Percentiles rank a stretch among this genome's conserved stretches.
Evolutionary conservation across 2,888 invertebrate genomes (phyloP).

Genomic region (Eupithecia inturbata): DNA sequence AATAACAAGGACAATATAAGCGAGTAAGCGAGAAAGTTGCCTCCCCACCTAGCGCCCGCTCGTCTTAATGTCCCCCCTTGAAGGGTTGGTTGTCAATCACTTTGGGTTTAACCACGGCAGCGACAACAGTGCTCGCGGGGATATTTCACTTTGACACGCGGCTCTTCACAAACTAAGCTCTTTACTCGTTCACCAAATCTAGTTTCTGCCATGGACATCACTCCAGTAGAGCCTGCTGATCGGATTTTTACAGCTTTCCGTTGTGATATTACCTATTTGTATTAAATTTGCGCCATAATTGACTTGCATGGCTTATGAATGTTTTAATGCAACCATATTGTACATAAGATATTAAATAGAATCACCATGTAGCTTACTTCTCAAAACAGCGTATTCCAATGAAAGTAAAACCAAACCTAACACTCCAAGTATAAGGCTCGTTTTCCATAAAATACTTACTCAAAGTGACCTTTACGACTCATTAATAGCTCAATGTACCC

Average conservation of each 20-base stretch:
- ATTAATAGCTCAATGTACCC: conserved; percentile 30
- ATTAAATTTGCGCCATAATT: background rate
- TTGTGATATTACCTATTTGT: background rate
- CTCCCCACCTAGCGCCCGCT: conserved; percentile 30
- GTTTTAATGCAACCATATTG: too few species aligned
- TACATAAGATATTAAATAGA: too few species aligned
- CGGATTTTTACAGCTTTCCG: background rate
- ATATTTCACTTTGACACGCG: conserved; percentile 10
- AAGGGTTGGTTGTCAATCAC: conserved; percentile 43
- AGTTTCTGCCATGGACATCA: background rate
- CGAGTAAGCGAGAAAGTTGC: conserved; percentile 37
- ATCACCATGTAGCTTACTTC: background rate
- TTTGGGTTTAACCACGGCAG: conserved; percentile 29
- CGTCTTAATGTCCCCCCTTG: conserved; percentile 44
- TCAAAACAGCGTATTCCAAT: background rate
- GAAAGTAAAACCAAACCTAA: background rate
- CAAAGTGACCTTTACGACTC: conserved; percentile 9
- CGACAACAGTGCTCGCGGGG: background rate
- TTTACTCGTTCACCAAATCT: background rate
- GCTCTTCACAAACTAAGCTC: conserved; percentile 6
- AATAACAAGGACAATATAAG: conserved; percentile 8
- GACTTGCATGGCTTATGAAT: background rate
- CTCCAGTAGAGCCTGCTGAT: background rate
- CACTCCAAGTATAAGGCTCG: conserved; percentile 6
- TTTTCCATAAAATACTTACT: background rate